A percentile compares a stretch with the other conserved stretches of the same genome.
Conservation (phyloP, 2,113 vertebrate species). For the Ondatra zibethicus region DNA sequence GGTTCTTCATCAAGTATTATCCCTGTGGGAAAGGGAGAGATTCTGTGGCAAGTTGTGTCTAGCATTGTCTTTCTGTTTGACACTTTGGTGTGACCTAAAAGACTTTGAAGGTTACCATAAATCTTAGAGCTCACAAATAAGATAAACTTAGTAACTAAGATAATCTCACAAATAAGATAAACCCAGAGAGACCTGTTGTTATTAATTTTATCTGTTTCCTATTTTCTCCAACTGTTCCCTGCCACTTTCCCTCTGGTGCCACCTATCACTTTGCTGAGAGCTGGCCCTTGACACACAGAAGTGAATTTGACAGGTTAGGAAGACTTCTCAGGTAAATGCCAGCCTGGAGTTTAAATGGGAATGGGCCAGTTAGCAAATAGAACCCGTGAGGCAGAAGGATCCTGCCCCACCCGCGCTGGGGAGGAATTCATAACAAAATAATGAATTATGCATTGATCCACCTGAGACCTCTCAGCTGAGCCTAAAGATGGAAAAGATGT, state of each 20-base stretch:
- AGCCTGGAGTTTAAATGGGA: slow-evolving; percentile 66
- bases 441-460: not conserved
- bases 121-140: slow-evolving; percentile 22
- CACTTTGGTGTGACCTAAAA: slow-evolving; percentile 51
- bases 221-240: not conserved
- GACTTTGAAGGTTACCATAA: not conserved
- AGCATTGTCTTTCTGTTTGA: slow-evolving; percentile 55
- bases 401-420: not conserved
- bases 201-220: slow-evolving; percentile 38
- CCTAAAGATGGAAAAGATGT: not conserved
- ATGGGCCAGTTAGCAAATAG: slow-evolving; percentile 65
- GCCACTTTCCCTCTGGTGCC: not conserved
- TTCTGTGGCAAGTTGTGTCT: not conserved
- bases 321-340: slow-evolving; percentile 73
- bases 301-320: slow-evolving; percentile 72
- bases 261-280: slow-evolving; percentile 4
- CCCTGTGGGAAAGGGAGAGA: not conserved
- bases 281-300: slow-evolving; percentile 68
- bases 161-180: slow-evolving; percentile 44
- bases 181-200: not conserved
- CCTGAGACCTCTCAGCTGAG: not conserved
- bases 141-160: not conserved
- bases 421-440: slow-evolving; percentile 63
- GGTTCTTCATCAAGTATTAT: not conserved
- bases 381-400: slow-evolving; percentile 25